Evolutionary conservation across 1,140 invertebrate genomes (phyloP).

Genomic region (Drosophila neocordata): DNA sequence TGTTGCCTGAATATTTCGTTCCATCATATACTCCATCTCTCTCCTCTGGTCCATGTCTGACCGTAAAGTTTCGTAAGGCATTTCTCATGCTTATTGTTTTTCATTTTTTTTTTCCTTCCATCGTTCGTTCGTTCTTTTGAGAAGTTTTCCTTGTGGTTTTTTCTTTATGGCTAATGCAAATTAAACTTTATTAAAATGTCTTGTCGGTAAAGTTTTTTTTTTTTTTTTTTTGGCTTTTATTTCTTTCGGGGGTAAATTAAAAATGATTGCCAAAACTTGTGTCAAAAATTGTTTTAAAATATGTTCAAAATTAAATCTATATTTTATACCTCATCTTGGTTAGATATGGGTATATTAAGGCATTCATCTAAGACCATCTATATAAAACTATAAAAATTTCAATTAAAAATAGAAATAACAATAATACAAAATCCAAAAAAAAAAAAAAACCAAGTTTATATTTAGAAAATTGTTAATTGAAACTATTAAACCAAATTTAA

Average conservation of each 20-base stretch:
- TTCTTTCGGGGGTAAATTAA: conserved; percentile 31
- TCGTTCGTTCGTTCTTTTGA: background rate
- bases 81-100: conserved; percentile 59
- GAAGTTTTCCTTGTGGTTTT: conserved; percentile 32
- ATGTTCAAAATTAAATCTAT: background rate
- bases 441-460: too few species aligned
- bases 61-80: conserved; percentile 44
- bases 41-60: conserved; percentile 3
- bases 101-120: conserved; percentile 5
- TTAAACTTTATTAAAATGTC: conserved; percentile 61
- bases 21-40: background rate
- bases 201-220: conserved; percentile 23
- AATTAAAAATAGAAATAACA: too few species aligned
- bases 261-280: conserved; percentile 64
- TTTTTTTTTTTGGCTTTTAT: conserved; percentile 17
- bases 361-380: too few species aligned
- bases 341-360: too few species aligned
- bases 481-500: background rate
- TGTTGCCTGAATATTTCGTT: conserved; percentile 1
- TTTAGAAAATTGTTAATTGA: too few species aligned
- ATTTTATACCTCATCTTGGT: background rate
- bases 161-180: conserved; percentile 52
- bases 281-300: background rate
- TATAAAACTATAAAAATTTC: too few species aligned
- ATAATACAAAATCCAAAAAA: too few species aligned